Percentiles rank a stretch among this genome's conserved stretches.
Conservation (phyloP, 2,888 invertebrate genomes). For the Lepidochrysops patricia region DNA sequence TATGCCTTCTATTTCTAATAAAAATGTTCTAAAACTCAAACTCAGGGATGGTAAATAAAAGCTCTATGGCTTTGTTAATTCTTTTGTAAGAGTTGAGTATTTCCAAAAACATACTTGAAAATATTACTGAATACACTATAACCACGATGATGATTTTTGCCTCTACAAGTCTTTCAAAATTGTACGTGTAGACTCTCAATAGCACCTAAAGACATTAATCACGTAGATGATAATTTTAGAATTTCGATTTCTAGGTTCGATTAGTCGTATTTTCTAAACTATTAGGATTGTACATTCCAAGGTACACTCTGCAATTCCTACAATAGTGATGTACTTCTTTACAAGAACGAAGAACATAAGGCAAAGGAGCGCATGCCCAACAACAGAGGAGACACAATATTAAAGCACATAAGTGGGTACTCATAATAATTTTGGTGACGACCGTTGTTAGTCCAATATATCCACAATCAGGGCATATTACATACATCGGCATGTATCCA, state of each 20-base stretch:
- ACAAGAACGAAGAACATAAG: conserved; percentile 58
- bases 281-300: conserved; percentile 63
- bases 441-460: conserved; percentile 49
- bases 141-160: no score
- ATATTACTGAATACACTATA: no score
- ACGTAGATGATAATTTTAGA: background rate
- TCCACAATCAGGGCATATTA: conserved; percentile 57
- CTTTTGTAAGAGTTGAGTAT: no score
- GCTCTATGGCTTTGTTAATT: no score
- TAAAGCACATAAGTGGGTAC: conserved; percentile 58
- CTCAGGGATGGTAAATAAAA: no score
- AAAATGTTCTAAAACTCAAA: no score
- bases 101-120: no score
- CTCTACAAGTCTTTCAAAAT: no score
- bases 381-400: conserved; percentile 57
- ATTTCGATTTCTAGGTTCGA: background rate
- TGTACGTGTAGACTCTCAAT: no score
- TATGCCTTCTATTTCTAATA: no score
- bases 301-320: conserved; percentile 51
- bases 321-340: conserved; percentile 67
- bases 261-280: conserved; percentile 39
- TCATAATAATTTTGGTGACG: conserved; percentile 48
- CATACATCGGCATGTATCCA: conserved; percentile 51
- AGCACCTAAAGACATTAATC: no score
- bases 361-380: conserved; percentile 61